A percentile compares a stretch with the other conserved stretches of the same genome.
Evolutionary conservation across 1,140 invertebrate genomes (phyloP).

Genomic region (Halesus radiatus): DNA sequence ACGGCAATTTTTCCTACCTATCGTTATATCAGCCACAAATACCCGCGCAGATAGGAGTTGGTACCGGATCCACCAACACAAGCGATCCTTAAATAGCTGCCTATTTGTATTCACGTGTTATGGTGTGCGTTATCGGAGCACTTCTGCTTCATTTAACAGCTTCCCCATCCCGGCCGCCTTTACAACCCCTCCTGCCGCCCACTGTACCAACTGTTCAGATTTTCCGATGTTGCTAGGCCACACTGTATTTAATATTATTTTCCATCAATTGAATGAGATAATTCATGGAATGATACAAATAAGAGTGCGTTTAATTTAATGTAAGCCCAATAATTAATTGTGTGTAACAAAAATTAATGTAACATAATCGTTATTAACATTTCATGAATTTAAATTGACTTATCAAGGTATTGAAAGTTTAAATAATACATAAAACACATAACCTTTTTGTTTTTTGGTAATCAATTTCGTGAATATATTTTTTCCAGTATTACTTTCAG

Average conservation of each 20-base stretch:
- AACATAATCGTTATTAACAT: no score
- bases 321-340: no score
- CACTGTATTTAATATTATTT: not conserved
- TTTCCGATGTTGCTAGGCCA: slow-evolving; percentile 14
- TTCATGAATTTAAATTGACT: no score
- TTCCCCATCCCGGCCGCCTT: not conserved
- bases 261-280: not conserved
- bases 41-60: not conserved
- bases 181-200: not conserved
- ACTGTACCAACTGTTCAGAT: slow-evolving; percentile 8
- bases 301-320: no score
- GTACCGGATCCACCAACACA: slow-evolving; percentile 9
- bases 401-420: no score
- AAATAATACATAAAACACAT: no score
- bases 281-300: no score
- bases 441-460: no score
- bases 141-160: slow-evolving; percentile 57
- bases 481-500: no score
- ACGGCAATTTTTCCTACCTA: slow-evolving; percentile 10
- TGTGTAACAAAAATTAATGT: no score
- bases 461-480: no score
- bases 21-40: no score
- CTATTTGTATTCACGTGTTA: slow-evolving; percentile 50
- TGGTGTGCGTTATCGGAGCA: slow-evolving; percentile 49
- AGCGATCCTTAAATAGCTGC: slow-evolving; percentile 35